phyloP scores from a whole-genome alignment of 2,113 vertebrate species.

The Antigone vipio region DNA sequence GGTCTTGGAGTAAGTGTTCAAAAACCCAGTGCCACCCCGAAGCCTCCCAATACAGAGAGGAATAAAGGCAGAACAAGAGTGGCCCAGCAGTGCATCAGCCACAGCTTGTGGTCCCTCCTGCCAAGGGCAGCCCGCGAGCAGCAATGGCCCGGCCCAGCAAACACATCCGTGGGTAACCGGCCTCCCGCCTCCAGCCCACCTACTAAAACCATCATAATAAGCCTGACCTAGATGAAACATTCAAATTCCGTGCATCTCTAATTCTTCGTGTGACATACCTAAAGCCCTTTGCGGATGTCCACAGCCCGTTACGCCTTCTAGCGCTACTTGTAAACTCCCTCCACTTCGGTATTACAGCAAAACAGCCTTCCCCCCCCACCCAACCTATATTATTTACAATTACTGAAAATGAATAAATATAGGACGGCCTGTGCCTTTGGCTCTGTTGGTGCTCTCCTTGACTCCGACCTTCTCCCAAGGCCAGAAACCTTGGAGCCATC shows the following conservation, averaged over 20 bases:
- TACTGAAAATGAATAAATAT: neutral
- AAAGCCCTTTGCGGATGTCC: neutral
- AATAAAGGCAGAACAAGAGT: slow-evolving; percentile 17
- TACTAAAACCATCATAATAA: neutral
- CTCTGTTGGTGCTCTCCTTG: neutral
- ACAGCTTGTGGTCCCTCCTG: neutral
- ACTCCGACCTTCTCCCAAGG: neutral
- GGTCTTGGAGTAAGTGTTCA: slow-evolving; percentile 28
- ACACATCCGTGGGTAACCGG: neutral
- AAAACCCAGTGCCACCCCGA: neutral
- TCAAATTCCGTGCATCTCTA: neutral
- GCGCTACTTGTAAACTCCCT: neutral
- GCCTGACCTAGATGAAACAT: neutral
- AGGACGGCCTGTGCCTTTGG: rapidly evolving
- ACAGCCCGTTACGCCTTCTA: neutral
- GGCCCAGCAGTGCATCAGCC: neutral
- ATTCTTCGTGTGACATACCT: neutral
- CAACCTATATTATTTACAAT: neutral
- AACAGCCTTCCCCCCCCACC: neutral
- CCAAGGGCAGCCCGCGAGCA: neutral
- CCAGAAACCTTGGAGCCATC: neutral
- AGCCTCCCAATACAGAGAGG: neutral
- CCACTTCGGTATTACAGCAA: neutral
- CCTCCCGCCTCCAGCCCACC: neutral
- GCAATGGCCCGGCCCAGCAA: neutral